phyloP scores from a whole-genome alignment of 2,113 vertebrate genomes.

The Rhea pennata region DNA sequence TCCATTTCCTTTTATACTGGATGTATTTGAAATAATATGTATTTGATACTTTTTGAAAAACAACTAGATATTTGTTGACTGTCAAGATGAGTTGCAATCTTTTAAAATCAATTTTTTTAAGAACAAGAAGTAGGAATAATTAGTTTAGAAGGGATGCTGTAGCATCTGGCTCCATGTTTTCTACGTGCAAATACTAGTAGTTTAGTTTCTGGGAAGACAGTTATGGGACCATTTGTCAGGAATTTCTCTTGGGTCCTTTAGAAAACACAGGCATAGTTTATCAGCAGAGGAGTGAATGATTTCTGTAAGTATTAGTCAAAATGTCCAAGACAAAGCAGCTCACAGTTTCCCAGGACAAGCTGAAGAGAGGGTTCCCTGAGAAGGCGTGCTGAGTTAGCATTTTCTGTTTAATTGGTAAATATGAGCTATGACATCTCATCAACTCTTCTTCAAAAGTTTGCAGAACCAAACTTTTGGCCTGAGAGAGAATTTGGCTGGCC shows the following conservation, averaged over 20 bases:
- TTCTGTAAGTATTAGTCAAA: background rate
- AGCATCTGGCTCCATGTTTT: background rate
- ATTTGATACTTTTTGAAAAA: background rate
- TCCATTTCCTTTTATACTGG: background rate
- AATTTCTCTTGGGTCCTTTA: background rate
- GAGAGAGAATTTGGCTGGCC: background rate
- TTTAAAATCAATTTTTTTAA: background rate
- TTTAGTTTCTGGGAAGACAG: background rate
- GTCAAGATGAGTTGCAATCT: background rate
- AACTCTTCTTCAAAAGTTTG: background rate
- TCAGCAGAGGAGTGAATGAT: background rate
- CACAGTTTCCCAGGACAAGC: background rate
- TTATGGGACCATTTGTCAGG: background rate
- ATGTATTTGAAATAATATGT: background rate
- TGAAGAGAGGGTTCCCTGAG: background rate
- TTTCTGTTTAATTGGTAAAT: background rate
- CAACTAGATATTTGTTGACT: background rate
- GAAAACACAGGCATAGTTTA: constrained; percentile 3
- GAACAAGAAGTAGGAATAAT: background rate
- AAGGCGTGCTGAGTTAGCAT: background rate
- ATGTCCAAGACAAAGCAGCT: background rate
- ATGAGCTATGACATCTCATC: background rate
- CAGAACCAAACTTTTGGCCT: fast-evolving
- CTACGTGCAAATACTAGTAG: background rate
- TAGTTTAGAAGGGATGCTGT: background rate